A percentile compares a stretch with the other conserved stretches of the same genome.
These are phyloP conservation scores for Rattus rattus DNA, from an alignment of 2,113 vertebrate genomes.

Conservation along the genomic window DNA sequence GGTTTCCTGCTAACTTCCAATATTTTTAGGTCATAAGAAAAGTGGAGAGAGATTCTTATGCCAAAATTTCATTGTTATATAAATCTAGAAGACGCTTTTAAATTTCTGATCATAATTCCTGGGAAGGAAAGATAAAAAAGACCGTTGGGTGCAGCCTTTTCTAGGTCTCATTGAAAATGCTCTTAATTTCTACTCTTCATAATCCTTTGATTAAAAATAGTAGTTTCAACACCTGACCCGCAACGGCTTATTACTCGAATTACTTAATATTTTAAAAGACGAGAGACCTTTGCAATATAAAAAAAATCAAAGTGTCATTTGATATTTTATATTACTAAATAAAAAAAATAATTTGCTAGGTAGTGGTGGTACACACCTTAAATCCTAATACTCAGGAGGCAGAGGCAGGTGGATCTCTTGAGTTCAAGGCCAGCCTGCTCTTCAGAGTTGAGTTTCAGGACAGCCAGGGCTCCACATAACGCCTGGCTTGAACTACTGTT, in stretches of 20 bases:
- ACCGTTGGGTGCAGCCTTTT: slow-evolving; percentile 19
- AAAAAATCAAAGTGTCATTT: slow-evolving; percentile 11
- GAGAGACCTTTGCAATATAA: background rate
- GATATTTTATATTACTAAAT: slow-evolving; percentile 25
- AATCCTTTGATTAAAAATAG: slow-evolving; percentile 42
- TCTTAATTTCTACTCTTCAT: slow-evolving; percentile 41
- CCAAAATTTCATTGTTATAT: slow-evolving; percentile 16
- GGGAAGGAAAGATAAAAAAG: slow-evolving; percentile 33
- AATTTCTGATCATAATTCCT: slow-evolving; percentile 34
- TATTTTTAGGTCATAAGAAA: slow-evolving; percentile 5
- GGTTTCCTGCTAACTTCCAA: slow-evolving; percentile 31
- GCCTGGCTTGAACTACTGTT: background rate
- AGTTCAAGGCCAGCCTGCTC: background rate
- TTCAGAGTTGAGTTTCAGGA: background rate
- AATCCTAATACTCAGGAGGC: background rate
- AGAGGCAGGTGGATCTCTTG: background rate
- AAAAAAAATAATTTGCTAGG: slow-evolving; percentile 7
- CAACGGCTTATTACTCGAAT: slow-evolving; percentile 30
- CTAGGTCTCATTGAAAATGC: slow-evolving; percentile 38
- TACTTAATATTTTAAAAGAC: slow-evolving; percentile 44
- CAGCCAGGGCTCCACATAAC: background rate
- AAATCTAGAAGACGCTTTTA: slow-evolving; percentile 53
- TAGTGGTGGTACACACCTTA: background rate
- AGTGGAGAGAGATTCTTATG: slow-evolving; percentile 24
- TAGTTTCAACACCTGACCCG: slow-evolving; percentile 16